These are phyloP conservation scores for Erythrolamprus reginae DNA, from an alignment of 2,113 vertebrate genomes.

Conservation along the genomic window DNA sequence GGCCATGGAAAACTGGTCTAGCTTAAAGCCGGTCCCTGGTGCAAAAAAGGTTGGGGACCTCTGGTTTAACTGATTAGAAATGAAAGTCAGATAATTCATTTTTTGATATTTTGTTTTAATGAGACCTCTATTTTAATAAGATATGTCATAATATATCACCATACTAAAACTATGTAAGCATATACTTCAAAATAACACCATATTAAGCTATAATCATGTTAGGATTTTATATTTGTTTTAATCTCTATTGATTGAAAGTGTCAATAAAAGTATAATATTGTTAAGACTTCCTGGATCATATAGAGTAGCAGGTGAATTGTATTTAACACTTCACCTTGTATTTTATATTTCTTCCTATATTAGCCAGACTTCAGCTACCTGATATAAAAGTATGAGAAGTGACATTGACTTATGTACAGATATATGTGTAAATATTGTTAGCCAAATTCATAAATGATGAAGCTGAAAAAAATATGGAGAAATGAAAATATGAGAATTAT, in stretches of 20 bases:
- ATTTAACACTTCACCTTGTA: not conserved
- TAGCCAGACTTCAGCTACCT: not conserved
- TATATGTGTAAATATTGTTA: not conserved
- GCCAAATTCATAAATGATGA: not conserved
- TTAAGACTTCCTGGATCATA: not conserved
- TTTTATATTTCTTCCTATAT: not conserved
- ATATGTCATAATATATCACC: not conserved
- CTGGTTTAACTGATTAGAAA: not conserved
- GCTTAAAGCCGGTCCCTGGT: too few relatives aligned
- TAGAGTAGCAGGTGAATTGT: not conserved
- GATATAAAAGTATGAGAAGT: not conserved
- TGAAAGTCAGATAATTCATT: not conserved
- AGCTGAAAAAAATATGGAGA: not conserved
- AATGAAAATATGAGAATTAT: not conserved
- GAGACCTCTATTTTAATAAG: not conserved
- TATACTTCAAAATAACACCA: not conserved
- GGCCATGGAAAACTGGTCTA: too few relatives aligned
- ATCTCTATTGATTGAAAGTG: not conserved
- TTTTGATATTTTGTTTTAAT: not conserved
- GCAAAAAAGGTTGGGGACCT: too few relatives aligned
- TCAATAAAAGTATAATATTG: not conserved
- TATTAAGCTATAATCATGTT: not conserved
- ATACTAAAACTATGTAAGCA: not conserved
- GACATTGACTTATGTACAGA: not conserved
- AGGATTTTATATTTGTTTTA: not conserved